Evolutionary conservation across 2,113 vertebrate species (phyloP), one percentile per base, ranked within the genome.

Genomic region (Takifugu bimaculatus): DNA sequence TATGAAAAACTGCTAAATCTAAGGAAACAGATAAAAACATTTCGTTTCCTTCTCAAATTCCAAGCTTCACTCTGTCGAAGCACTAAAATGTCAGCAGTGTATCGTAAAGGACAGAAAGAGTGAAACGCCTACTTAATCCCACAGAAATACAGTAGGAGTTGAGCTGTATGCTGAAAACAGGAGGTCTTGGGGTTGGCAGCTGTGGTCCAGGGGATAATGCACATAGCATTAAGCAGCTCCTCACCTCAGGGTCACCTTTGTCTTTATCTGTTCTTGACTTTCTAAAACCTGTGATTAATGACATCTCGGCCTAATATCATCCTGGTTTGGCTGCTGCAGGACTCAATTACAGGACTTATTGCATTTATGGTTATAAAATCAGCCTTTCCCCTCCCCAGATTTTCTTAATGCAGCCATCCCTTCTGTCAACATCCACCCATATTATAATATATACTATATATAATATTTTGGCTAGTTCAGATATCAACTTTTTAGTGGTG

Each of bases 201-300:
- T 5, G 5, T 6, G 29, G 2, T 32, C 5, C 29, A 4, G 5
- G 7, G 29, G 29, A 29, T 44, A 65, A 43, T 42, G 60, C 54
- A 66, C 65, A 62, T 43, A 65, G 63, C 54, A 35, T 26, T 57
- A 70, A 74, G 29, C 55, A 72, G 63, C 68, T 66, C 60, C 68
- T 72, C 45, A n/a, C 60, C 65, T 59, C 54, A 50, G 71, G 70
- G 70, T 75, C n/a, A n/a, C n/a, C n/a, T 32, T 66, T 39, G 39
- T 66, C 72, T 75, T 72, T 58, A 67, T 60, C 72, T 64, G 44
- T 52, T 50, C 54, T 52, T 26, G 57, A 20, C 62, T 80, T 68
- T 63, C 61, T 65, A 35, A 56, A 62, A 60, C 45, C 29, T 26
- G 71, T 81, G 68, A 88, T 82, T 70, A 74, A 84, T 79, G 63